Percentiles rank a stretch among this genome's conserved stretches.
Evolutionary conservation across 2,797 vertebrate species (phyloP).

Genomic region (Diceros bicornis): DNA sequence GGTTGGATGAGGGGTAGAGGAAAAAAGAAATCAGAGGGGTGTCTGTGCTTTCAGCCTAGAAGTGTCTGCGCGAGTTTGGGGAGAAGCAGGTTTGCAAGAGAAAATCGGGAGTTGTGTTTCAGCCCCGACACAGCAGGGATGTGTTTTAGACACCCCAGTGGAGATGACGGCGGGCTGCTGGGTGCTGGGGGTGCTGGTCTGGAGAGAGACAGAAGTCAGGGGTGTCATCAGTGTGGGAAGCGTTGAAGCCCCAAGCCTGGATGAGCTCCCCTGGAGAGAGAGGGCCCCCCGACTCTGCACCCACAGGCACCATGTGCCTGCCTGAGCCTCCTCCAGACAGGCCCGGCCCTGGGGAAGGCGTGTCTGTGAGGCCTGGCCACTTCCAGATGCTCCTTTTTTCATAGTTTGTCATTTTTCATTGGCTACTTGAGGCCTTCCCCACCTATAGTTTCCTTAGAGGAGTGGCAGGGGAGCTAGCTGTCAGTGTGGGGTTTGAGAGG

Average conservation of each 20-base stretch:
- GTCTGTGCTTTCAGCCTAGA: neutral
- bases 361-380: neutral
- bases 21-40: neutral
- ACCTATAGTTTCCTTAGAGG: neutral
- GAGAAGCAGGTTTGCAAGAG: neutral
- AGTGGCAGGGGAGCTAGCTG: neutral
- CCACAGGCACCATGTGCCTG: neutral
- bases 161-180: fast-evolving
- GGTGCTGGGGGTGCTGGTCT: fast-evolving
- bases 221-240: neutral
- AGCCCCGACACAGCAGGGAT: neutral
- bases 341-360: neutral
- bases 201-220: neutral
- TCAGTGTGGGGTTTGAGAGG: neutral
- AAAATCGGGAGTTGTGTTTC: neutral
- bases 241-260: neutral
- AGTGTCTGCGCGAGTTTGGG: neutral
- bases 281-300: neutral
- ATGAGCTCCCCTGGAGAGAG: neutral
- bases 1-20: neutral
- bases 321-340: neutral
- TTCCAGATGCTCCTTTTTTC: neutral
- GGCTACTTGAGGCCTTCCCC: neutral
- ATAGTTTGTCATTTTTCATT: neutral
- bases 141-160: neutral